Percentiles rank a stretch among this genome's conserved stretches.
Conservation (phyloP, 2,113 vertebrate species). For the Upupa epops region DNA sequence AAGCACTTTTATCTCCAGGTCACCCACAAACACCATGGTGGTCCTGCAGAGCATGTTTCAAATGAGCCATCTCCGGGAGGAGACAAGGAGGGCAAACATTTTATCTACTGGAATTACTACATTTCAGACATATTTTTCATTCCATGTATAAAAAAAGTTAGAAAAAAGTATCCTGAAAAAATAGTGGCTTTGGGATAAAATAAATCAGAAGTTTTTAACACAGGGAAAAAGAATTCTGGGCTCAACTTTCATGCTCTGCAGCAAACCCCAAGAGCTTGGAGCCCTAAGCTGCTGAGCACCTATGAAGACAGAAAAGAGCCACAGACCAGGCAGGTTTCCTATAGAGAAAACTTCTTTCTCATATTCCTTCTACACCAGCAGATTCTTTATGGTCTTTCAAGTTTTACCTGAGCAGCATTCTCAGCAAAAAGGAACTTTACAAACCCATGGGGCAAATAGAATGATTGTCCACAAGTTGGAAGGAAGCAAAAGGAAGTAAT, state of each 20-base stretch:
- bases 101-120: slow-evolving; percentile 33
- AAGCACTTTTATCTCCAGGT: slow-evolving; percentile 10
- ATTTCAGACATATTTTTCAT: slow-evolving; percentile 47
- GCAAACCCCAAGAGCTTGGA: neutral
- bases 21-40: neutral
- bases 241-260: neutral
- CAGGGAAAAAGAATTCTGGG: neutral
- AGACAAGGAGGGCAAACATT: neutral
- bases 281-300: neutral
- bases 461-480: neutral
- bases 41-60: slow-evolving; percentile 27
- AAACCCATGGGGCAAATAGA: neutral
- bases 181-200: neutral
- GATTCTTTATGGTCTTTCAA: neutral
- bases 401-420: neutral
- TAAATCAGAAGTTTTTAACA: neutral
- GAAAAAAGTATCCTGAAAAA: neutral
- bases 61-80: neutral
- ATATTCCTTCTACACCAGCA: neutral
- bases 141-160: neutral
- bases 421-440: neutral
- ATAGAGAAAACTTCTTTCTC: neutral
- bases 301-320: neutral
- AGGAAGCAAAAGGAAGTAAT: neutral
- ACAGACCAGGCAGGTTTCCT: neutral